Evolutionary conservation across 1,140 invertebrate genomes (phyloP).

Genomic region (Dendrolimus kikuchii): DNA sequence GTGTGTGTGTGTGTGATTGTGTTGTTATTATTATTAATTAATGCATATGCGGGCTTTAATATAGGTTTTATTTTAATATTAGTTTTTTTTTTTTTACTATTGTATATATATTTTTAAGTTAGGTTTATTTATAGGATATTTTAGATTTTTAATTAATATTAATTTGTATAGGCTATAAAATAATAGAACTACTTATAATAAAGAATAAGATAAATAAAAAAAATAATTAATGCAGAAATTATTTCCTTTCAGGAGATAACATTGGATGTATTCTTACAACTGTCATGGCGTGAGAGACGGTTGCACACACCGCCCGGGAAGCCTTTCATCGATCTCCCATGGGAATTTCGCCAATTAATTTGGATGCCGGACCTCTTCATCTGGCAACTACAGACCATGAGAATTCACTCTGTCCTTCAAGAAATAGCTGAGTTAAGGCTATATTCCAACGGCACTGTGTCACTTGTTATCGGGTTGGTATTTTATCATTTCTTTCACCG

Average conservation of each 20-base stretch:
- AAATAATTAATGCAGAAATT: too few relatives aligned
- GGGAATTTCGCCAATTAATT: conserved; percentile 73
- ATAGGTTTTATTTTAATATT: too few relatives aligned
- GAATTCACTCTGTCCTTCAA: conserved; percentile 72
- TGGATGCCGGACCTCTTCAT: conserved; percentile 76
- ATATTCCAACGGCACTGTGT: conserved; percentile 73
- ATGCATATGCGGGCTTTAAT: too few relatives aligned
- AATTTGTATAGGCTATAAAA: too few relatives aligned
- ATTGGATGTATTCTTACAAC: conserved; percentile 75
- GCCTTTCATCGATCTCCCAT: conserved; percentile 73
- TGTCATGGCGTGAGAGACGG: conserved; percentile 73
- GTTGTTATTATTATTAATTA: too few relatives aligned
- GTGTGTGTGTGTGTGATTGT: too few relatives aligned
- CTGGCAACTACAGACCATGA: conserved; percentile 74
- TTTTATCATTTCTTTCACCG: conserved; percentile 10
- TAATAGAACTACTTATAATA: too few relatives aligned
- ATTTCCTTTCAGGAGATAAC: conserved; percentile 71
- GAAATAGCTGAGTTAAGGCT: conserved; percentile 74
- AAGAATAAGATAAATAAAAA: too few relatives aligned
- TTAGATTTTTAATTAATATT: too few relatives aligned
- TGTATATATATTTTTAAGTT: too few relatives aligned
- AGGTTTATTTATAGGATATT: too few relatives aligned
- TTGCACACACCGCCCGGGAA: conserved; percentile 58
- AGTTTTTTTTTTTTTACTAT: too few relatives aligned
- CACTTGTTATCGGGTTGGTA: conserved; percentile 75